Conservation (phyloP, 2,888 invertebrate species). For the Dynastes tityus region DNA sequence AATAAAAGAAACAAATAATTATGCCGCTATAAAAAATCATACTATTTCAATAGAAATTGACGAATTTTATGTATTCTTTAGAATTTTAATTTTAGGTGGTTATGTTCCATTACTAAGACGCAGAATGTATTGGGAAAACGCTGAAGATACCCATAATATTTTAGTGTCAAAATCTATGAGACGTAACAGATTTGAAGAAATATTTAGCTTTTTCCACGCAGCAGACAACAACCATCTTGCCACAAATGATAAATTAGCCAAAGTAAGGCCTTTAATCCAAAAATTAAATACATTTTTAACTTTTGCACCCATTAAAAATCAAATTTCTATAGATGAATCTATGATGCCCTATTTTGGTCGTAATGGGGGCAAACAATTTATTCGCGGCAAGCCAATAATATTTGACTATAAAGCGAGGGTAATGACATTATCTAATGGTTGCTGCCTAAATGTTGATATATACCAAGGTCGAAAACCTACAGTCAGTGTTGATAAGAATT, state of each 20-base stretch:
- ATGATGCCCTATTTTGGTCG: not conserved
- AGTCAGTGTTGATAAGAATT: not conserved
- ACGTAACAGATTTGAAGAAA: conserved; percentile 15
- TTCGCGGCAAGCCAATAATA: not conserved
- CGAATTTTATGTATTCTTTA: too few species aligned
- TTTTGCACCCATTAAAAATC: not conserved
- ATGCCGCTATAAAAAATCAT: too few species aligned
- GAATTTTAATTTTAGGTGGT: not conserved
- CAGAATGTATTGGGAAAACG: not conserved
- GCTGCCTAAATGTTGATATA: not conserved
- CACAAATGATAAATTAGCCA: not conserved
- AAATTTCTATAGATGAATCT: not conserved
- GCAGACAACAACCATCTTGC: not conserved
- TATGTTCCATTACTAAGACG: not conserved
- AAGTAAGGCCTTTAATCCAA: not conserved
- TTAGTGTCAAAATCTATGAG: not conserved
- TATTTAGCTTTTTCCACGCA: not conserved
- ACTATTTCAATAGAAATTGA: too few species aligned
- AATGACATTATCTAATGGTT: not conserved
- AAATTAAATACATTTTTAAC: not conserved
- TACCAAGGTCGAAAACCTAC: not conserved
- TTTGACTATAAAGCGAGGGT: not conserved
- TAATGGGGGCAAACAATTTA: not conserved
- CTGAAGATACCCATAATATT: not conserved
- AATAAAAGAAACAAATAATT: too few species aligned